Base-by-base conservation (phyloP, 1,140 invertebrate genomes). In the Brachionus rubens region DNA sequence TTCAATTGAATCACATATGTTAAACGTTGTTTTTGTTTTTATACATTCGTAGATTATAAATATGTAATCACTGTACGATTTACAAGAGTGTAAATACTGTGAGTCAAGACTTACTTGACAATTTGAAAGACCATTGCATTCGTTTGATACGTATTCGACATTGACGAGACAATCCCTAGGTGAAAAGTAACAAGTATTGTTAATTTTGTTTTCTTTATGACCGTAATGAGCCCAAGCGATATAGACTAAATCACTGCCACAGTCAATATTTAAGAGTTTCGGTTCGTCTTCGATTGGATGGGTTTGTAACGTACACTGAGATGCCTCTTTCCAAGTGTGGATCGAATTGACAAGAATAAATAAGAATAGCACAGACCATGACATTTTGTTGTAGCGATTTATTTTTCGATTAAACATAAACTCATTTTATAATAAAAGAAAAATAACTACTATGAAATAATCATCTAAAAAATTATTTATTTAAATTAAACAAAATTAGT, bases 31-130 rank as follows among this genome's bases (percentile, higher is more conserved):
- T 9, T 16, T 50, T 1, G 46, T 9, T 28, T 48, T 7, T 1
- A 72, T 52, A 33, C 68, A 72, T 30, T 72, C 47, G 28, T 72
- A 72, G 6, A 54, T 26, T 7, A 72, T 54, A 28, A 50, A 50
- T 24, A 72, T 14, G 24, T 72, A 72, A 48, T 72, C 16, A 21
- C 43, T 50, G 30, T 72, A 54, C 9, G 46, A 30, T 36, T 72
- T 72, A 36, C 68, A 72, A n/a, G 68, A 50, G 24, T 72, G 68
- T 19, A 72, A 54, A 19, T 72, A 72, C 28, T 72, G 68, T 40
- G 68, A 52, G n/a, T 72, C 68, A 5, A 72, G 46, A 12, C 50
- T 48, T 2, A 72, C 36, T 54, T 72, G 28, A 28, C 68, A 72
- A 2, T 21, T 26, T 0, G 14, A 26, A 9, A 48, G 19, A n/a